Conservation (phyloP, 1,140 invertebrate genomes). For the Anthonomus grandis region DNA sequence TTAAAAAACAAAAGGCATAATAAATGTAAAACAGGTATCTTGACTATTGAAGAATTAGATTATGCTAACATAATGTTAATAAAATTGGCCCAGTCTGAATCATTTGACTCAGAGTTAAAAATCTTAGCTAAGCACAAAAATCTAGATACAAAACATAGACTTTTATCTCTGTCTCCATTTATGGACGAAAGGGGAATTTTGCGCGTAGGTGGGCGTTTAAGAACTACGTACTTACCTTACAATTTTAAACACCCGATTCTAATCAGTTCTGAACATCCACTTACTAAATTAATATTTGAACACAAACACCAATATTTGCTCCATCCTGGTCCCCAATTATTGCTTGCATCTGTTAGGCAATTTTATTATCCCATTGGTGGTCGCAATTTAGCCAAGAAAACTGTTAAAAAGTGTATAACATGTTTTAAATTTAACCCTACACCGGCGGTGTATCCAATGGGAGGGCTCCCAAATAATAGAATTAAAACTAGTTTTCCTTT, state of each 20-base stretch:
- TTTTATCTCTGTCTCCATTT: too few relatives aligned
- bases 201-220: not conserved
- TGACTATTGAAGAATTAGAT: too few relatives aligned
- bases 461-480: not conserved
- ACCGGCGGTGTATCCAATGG: not conserved
- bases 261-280: conserved; percentile 11
- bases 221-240: conserved; percentile 25
- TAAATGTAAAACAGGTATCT: too few relatives aligned
- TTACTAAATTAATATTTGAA: conserved; percentile 1
- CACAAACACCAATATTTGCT: not conserved
- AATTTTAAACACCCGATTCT: conserved; percentile 49
- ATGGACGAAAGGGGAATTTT: not conserved
- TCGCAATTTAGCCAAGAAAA: not conserved
- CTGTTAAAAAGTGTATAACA: conserved; percentile 23
- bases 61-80: too few relatives aligned
- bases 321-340: conserved; percentile 9
- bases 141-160: too few relatives aligned
- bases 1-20: too few relatives aligned
- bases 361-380: conserved; percentile 1
- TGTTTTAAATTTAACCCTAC: conserved; percentile 24
- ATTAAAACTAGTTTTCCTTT: conserved; percentile 37
- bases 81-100: too few relatives aligned
- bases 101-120: too few relatives aligned
- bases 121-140: too few relatives aligned
- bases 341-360: not conserved